phyloP scores from a whole-genome alignment of 2,797 vertebrate genomes.

The Lemur catta region DNA sequence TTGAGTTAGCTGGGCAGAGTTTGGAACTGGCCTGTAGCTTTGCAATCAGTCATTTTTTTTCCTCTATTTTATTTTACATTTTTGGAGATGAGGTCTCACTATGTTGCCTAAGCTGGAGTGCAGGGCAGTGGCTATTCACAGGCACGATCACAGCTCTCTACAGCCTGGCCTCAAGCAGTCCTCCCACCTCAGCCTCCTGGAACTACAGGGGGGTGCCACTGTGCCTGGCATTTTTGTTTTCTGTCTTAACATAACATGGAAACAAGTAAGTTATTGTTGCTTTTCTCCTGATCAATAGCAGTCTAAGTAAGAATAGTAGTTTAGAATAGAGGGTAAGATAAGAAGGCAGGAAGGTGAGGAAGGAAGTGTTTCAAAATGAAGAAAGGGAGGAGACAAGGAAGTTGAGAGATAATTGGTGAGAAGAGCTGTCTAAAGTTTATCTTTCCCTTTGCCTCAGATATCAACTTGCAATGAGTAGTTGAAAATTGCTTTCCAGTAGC shows the following conservation, averaged over 20 bases:
- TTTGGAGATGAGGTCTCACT: background rate
- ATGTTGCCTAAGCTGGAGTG: background rate
- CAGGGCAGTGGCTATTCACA: background rate
- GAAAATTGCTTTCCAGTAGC: background rate
- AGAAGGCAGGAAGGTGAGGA: background rate
- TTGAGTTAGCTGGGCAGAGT: background rate
- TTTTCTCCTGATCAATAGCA: background rate
- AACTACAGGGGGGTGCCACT: background rate
- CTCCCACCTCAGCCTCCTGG: background rate
- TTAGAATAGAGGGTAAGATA: slow-evolving; percentile 18
- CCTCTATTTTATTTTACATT: background rate
- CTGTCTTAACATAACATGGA: background rate
- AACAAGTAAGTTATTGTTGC: background rate
- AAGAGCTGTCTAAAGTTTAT: background rate
- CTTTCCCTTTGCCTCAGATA: background rate
- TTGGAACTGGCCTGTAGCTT: background rate
- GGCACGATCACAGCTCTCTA: background rate
- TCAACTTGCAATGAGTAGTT: slow-evolving; percentile 1
- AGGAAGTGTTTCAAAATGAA: slow-evolving; percentile 22
- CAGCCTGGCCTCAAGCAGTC: background rate
- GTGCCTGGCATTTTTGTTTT: background rate
- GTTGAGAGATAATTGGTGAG: background rate
- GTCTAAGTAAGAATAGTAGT: background rate
- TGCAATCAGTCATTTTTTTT: background rate
- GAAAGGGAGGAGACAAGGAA: background rate